A percentile compares a stretch with the other conserved stretches of the same genome.
Conservation (phyloP, 2,113 vertebrate genomes). For the Passer montanus region DNA sequence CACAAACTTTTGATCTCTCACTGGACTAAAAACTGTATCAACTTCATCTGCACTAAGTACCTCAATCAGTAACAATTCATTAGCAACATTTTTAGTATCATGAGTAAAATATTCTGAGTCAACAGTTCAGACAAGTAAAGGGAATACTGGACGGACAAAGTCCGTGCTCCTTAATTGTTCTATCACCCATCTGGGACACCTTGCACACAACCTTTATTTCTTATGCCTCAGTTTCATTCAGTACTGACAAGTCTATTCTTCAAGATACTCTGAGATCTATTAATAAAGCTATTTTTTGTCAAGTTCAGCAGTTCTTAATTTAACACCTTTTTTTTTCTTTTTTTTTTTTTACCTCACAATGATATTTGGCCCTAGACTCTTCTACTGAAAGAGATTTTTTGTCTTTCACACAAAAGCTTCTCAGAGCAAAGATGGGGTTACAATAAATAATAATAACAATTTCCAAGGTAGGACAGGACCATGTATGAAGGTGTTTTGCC, state of each 20-base stretch:
- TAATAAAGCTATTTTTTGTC: not conserved
- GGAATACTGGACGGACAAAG: not conserved
- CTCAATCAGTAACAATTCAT: not conserved
- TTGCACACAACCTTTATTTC: not conserved
- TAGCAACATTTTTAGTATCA: not conserved
- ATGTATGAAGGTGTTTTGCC: not conserved
- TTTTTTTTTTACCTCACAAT: not conserved
- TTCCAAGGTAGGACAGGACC: not conserved
- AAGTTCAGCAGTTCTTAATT: not conserved
- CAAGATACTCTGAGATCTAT: not conserved
- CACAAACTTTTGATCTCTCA: not conserved
- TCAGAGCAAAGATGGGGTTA: not conserved
- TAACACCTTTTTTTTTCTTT: not conserved
- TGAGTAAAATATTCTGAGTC: not conserved
- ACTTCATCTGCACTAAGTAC: not conserved
- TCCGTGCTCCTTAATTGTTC: not conserved
- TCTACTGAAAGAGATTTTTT: not conserved
- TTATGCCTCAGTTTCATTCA: not conserved
- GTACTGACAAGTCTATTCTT: not conserved
- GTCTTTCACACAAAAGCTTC: not conserved
- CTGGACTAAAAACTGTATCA: not conserved
- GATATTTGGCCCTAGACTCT: not conserved
- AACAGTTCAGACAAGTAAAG: not conserved
- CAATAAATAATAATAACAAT: not conserved
- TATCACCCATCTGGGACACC: not conserved